Conservation (phyloP, 2,113 vertebrate species). For the Urocynchramus pylzowi region DNA sequence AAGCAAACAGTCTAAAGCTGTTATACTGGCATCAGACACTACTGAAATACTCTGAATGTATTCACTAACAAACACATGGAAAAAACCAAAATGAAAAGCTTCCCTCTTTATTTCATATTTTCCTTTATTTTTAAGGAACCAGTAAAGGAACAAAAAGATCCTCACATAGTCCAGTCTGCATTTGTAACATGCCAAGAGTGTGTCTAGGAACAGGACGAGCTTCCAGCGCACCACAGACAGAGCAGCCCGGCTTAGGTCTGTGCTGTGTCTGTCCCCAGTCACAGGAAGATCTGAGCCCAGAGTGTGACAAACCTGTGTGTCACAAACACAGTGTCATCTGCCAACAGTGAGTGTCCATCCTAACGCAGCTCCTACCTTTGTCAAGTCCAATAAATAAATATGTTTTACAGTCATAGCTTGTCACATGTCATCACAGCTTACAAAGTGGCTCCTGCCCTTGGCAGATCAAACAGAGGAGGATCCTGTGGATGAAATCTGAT, state of each 20-base stretch:
- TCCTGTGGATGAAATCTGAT: neutral
- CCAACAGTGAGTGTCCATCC: neutral
- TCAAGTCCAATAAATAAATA: neutral
- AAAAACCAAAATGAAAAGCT: conserved; percentile 17
- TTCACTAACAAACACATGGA: conserved; percentile 32
- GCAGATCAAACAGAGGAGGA: neutral
- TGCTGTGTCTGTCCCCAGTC: neutral
- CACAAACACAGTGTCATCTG: neutral
- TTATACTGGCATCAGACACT: conserved; percentile 41
- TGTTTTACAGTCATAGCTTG: neutral
- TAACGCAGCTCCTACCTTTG: neutral
- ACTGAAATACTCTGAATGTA: conserved; percentile 40
- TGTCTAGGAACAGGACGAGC: neutral
- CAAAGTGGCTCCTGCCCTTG: neutral
- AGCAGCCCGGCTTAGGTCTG: neutral
- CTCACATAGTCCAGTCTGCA: neutral
- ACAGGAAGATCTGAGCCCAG: neutral
- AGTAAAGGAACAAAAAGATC: neutral
- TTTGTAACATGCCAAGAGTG: neutral
- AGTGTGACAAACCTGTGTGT: accelerated
- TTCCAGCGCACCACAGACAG: neutral
- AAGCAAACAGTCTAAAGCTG: conserved; percentile 64
- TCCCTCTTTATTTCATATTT: neutral
- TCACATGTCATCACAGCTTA: neutral
- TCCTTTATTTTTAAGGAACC: neutral